A percentile compares a stretch with the other conserved stretches of the same genome.
phyloP scores from a whole-genome alignment of 1,140 invertebrate genomes.

The Calosoma granatense region DNA sequence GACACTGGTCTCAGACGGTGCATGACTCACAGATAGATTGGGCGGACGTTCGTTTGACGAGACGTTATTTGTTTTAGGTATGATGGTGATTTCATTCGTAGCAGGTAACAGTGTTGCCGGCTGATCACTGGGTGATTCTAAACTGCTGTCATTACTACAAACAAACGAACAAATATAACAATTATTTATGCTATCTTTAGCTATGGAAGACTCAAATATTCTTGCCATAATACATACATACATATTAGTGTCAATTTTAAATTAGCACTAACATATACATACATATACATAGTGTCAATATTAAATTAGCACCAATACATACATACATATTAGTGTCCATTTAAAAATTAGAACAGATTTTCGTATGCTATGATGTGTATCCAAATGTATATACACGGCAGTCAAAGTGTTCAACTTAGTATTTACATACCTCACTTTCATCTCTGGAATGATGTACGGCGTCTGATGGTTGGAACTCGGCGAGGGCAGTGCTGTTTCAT shows the following conservation, averaged over 20 bases:
- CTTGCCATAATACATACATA: no score
- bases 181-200: no score
- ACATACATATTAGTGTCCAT: no score
- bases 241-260: no score
- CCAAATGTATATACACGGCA: no score
- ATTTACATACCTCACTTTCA: conserved; percentile 30
- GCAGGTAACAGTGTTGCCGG: conserved; percentile 26
- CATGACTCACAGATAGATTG: neutral
- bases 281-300: no score
- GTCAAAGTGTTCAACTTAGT: no score
- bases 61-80: neutral
- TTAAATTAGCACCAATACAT: neutral
- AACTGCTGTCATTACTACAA: conserved; percentile 31
- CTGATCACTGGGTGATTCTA: conserved; percentile 33
- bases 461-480: conserved; percentile 29
- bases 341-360: no score
- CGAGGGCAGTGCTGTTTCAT: conserved; percentile 47
- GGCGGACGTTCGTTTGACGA: neutral
- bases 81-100: neutral
- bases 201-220: no score
- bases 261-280: no score
- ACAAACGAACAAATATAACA: no score
- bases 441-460: conserved; percentile 30
- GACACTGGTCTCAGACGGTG: conserved; percentile 19
- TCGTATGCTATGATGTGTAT: no score